Evolutionary conservation across 2,113 vertebrate genomes (phyloP).

Genomic region (Cathartes aura): DNA sequence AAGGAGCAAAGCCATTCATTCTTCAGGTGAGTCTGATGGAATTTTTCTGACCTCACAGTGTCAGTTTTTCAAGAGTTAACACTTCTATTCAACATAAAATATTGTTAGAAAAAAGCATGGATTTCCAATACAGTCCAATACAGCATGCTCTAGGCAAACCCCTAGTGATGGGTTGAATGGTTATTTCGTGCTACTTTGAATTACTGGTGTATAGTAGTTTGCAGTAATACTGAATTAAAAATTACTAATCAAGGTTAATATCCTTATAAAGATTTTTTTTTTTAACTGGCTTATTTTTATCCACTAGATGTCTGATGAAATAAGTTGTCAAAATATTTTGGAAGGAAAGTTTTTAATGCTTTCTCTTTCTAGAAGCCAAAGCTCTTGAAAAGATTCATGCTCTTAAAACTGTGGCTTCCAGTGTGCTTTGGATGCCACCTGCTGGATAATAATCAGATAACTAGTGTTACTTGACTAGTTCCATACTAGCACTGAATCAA

Average conservation of each 20-base stretch:
- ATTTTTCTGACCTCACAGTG: background rate
- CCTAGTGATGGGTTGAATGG: background rate
- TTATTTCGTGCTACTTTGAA: background rate
- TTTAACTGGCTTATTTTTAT: background rate
- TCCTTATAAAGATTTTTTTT: background rate
- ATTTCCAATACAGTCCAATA: no score
- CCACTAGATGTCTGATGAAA: background rate
- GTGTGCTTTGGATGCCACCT: conserved; percentile 36
- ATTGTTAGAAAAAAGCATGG: background rate
- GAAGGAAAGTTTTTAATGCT: background rate
- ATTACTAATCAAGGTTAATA: background rate
- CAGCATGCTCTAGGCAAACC: background rate
- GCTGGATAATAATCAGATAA: background rate
- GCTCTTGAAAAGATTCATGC: background rate
- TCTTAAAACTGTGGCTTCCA: background rate
- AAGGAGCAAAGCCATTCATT: conserved; percentile 99
- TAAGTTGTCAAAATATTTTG: background rate
- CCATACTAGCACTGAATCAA: background rate
- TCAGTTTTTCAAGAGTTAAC: background rate
- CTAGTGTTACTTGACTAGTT: background rate
- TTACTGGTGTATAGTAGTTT: background rate
- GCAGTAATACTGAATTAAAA: background rate
- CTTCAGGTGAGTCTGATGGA: conserved; percentile 83
- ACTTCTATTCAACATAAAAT: accelerated
- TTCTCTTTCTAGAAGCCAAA: background rate